Evolutionary conservation across 92 coral and sea anemone species (phyloP), one percentile per base, ranked within the genome.

Genomic region (Bergia sp.): DNA sequence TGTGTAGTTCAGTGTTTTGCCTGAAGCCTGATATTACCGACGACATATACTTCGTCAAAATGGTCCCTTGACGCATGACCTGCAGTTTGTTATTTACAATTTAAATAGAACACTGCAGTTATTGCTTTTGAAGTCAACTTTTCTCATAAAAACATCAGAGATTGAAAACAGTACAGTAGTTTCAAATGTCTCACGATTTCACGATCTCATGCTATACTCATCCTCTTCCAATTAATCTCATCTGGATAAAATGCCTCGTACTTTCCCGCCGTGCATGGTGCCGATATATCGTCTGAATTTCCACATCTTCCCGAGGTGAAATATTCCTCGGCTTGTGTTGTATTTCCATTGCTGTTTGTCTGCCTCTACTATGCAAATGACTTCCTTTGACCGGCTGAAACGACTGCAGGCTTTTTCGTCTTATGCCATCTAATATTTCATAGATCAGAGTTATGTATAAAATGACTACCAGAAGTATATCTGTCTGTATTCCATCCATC

Each of bases 401-500:
- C 38, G 88, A 36, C 78, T 91, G 88, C 37, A 45, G 80, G 43
- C 79, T 91, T 89, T 65, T 61, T 81, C 88, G 87, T 53, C 81
- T 43, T 66, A 92, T 73, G 43, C 85, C 90, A 44, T 23, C 84
- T 44, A 93, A 41, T 73, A 93, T 86, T 87, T 93, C 96, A 79
- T 93, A 93, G 38, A 93, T 13, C 55, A 93, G 82, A 55, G 94
- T 92, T 11, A 93, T 86, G 65, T 93, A 93, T 71, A 93, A 78
- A 21, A 93, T 78, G 38, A 91, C 81, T 11, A 93, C 92, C 67
- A 77, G 39, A 18, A 92, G 91, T 82, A 93, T 64, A 57, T 91
- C 95, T 40, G 90, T 81, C 69, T 92, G 93, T 37, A 90, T 36
- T 76, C 91, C 91, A 49, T 90, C 93, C 96, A 94, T 94, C 16